A percentile compares a stretch with the other conserved stretches of the same genome.
phyloP scores from a whole-genome alignment of 2,888 invertebrate species.

The Euclidia mi region DNA sequence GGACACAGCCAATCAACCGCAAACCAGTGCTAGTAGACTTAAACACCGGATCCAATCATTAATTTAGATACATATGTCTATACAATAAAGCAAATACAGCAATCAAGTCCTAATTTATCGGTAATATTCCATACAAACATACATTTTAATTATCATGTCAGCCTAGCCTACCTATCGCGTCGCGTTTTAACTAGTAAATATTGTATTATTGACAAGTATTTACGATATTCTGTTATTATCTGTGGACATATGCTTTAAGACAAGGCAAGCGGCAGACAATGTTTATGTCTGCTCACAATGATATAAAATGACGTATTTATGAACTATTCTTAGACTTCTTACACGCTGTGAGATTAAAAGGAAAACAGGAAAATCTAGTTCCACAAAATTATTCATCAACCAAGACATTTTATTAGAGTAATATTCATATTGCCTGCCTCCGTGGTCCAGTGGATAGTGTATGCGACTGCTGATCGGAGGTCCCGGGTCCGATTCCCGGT shows the following conservation, averaged over 20 bases:
- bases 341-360: neutral
- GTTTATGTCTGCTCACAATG: slow-evolving; percentile 28
- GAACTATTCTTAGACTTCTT: neutral
- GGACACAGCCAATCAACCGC: too few species aligned
- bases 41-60: too few species aligned
- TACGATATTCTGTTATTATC: slow-evolving; percentile 41
- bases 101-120: slow-evolving; percentile 20
- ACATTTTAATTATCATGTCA: slow-evolving; percentile 9
- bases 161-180: slow-evolving; percentile 34
- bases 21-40: too few species aligned
- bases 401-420: neutral
- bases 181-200: slow-evolving; percentile 42
- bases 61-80: slow-evolving; percentile 1
- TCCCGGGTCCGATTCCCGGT: too few species aligned
- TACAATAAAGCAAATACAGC: neutral
- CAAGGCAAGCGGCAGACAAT: slow-evolving; percentile 24
- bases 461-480: too few species aligned
- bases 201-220: slow-evolving; percentile 44
- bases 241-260: slow-evolving; percentile 20
- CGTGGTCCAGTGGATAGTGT: too few species aligned
- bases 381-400: neutral
- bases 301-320: slow-evolving; percentile 7
- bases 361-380: neutral
- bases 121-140: slow-evolving; percentile 45
- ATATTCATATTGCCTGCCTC: too few species aligned